These are phyloP conservation scores for Myocastor coypus DNA, from an alignment of 2,113 vertebrate genomes.

Conservation along the genomic window DNA sequence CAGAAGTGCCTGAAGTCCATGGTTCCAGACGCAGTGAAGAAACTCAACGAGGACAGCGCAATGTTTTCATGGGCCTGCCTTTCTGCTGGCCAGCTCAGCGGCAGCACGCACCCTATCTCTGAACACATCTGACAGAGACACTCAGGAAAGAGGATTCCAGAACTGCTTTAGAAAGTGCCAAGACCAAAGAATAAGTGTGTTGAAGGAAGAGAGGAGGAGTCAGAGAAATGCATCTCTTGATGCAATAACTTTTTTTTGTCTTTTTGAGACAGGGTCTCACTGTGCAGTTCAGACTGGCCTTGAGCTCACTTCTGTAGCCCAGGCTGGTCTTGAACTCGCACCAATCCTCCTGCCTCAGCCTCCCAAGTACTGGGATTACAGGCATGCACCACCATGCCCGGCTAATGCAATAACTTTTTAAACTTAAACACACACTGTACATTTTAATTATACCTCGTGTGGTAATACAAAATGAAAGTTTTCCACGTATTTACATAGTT, in stretches of 20 bases:
- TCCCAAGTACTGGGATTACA: no score
- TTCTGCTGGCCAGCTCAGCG: neutral
- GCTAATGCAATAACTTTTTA: neutral
- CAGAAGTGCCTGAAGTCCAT: neutral
- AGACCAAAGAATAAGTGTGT: neutral
- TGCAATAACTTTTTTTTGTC: neutral
- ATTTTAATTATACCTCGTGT: neutral
- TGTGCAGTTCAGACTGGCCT: no score
- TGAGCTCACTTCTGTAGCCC: no score
- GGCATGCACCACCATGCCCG: no score
- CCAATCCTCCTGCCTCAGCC: no score
- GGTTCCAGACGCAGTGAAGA: neutral
- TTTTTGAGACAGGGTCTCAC: no score
- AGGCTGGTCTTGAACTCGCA: no score
- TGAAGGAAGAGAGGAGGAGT: neutral
- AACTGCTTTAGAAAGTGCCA: neutral
- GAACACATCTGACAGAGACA: neutral
- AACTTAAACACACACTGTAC: neutral
- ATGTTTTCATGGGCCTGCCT: neutral
- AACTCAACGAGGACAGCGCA: neutral
- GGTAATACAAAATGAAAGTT: neutral
- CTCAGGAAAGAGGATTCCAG: neutral
- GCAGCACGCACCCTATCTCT: neutral
- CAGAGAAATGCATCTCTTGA: neutral
- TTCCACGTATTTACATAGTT: constrained; percentile 24